A percentile compares a stretch with the other conserved stretches of the same genome.
Conservation (phyloP, 2,113 vertebrate species). For the Rhynchopsitta pachyrhyncha region DNA sequence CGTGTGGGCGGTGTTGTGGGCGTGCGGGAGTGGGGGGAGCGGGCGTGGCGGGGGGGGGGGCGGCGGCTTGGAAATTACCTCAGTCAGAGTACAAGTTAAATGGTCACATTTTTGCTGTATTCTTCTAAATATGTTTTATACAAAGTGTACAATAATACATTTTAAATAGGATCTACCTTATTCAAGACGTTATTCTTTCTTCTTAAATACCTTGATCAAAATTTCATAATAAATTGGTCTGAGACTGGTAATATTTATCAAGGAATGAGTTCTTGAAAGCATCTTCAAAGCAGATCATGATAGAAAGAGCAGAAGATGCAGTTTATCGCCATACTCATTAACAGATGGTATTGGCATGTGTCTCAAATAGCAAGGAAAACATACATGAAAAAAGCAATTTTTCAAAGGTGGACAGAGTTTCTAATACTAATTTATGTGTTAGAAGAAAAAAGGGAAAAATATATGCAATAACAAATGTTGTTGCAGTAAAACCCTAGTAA, state of each 20-base stretch:
- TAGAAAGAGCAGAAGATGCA: background rate
- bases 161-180: background rate
- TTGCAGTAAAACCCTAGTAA: background rate
- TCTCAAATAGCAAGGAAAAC: slow-evolving; percentile 19
- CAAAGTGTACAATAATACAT: background rate
- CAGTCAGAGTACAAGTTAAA: background rate
- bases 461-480: background rate
- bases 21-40: too few relatives aligned
- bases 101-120: background rate
- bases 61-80: background rate
- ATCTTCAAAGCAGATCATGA: background rate
- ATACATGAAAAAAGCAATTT: background rate
- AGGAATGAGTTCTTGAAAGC: background rate
- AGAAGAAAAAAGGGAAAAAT: background rate
- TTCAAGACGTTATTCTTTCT: background rate
- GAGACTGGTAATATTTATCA: background rate
- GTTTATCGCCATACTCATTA: background rate
- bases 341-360: slow-evolving; percentile 31
- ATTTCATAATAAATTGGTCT: background rate
- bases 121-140: background rate
- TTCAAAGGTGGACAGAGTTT: background rate
- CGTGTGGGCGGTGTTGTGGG: too few relatives aligned
- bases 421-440: background rate
- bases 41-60: too few relatives aligned
- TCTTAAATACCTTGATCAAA: background rate